Conservation (phyloP, 64 coral and sea anemone genomes). For the Pocillopora verrucosa region DNA sequence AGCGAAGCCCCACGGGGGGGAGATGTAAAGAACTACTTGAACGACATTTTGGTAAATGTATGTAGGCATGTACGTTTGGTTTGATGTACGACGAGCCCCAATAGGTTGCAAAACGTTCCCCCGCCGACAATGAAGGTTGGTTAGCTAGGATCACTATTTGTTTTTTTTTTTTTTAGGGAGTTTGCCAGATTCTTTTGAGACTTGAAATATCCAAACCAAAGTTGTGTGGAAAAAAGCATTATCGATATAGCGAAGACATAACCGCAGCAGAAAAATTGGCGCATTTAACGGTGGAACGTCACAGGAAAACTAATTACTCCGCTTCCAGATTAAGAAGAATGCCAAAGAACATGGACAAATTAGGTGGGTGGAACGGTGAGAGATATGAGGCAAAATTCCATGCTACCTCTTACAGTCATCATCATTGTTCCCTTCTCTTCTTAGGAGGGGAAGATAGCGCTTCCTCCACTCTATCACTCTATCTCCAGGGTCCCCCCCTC, state of each 20-base stretch:
- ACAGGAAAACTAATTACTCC: constrained; percentile 27
- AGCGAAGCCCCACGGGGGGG: too few species aligned
- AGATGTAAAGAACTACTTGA: too few species aligned
- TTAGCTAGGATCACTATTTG: background rate
- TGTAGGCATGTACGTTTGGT: background rate
- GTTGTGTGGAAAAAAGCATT: constrained; percentile 22
- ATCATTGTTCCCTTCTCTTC: too few species aligned
- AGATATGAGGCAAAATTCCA: background rate
- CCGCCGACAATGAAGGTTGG: background rate
- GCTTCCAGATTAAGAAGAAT: background rate
- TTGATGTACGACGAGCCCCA: background rate
- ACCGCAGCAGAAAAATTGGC: constrained; percentile 67
- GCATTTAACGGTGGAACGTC: constrained; percentile 60
- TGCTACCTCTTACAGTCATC: background rate
- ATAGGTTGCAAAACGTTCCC: background rate
- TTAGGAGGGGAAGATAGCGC: too few species aligned
- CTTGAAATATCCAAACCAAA: constrained; percentile 83
- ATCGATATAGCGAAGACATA: constrained; percentile 18
- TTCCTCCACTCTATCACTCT: too few species aligned
- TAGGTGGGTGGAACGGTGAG: background rate
- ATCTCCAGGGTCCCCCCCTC: too few species aligned
- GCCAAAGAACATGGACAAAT: background rate
- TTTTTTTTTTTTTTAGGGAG: constrained; percentile 48
- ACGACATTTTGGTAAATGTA: too few species aligned
- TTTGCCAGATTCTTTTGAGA: constrained; percentile 82